These are phyloP conservation scores for Caradrina kadenii DNA, from an alignment of 2,888 invertebrate species.

Conservation along the genomic window DNA sequence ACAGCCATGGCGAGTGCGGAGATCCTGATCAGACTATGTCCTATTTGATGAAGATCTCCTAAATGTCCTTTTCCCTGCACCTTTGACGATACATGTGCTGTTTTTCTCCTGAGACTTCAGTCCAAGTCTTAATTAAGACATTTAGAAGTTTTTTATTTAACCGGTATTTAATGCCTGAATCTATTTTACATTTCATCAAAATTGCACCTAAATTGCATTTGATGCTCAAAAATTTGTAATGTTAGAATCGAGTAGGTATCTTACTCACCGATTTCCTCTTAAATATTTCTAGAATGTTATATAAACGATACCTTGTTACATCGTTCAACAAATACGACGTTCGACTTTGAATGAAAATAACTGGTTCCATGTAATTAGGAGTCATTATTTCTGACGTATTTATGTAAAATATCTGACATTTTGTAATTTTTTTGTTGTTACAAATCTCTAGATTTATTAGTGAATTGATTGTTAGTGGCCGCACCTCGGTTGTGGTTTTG, in stretches of 20 bases:
- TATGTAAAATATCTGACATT: constrained; percentile 57
- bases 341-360: constrained; percentile 39
- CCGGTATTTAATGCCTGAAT: too few relatives aligned
- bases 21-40: too few relatives aligned
- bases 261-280: not conserved
- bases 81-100: too few relatives aligned
- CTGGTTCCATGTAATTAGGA: constrained; percentile 31
- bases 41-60: too few relatives aligned
- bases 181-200: too few relatives aligned
- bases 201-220: not conserved
- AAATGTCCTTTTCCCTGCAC: too few relatives aligned
- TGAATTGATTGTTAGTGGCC: constrained; percentile 48
- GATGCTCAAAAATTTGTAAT: not conserved
- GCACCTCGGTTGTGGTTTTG: constrained; percentile 37
- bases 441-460: constrained; percentile 57
- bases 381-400: constrained; percentile 45
- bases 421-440: constrained; percentile 46
- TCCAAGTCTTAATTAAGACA: too few relatives aligned
- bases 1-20: too few relatives aligned
- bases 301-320: constrained; percentile 24
- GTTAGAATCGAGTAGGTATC: not conserved
- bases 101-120: too few relatives aligned
- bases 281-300: constrained; percentile 8
- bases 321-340: constrained; percentile 42
- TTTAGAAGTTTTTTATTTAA: too few relatives aligned